Evolutionary conservation across 2,888 invertebrate species (phyloP).

Genomic region (Drosophila affinis): DNA sequence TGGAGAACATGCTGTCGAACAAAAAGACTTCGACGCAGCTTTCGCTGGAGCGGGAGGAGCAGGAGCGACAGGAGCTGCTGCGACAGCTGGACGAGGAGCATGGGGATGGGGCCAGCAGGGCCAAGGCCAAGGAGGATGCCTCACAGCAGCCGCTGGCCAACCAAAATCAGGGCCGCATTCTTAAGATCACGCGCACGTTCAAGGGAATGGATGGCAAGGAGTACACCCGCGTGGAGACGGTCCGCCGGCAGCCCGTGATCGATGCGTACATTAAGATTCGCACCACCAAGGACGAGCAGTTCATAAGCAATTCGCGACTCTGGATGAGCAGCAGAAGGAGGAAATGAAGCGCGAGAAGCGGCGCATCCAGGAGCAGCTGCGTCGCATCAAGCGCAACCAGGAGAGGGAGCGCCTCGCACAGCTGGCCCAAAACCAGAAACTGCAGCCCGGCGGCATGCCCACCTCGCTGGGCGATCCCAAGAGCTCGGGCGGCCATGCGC

Average conservation of each 20-base stretch:
- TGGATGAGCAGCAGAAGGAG: conserved; percentile 98
- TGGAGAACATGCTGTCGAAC: conserved; percentile 98
- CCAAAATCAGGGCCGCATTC: conserved; percentile 87
- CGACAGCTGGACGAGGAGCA: conserved; percentile 95
- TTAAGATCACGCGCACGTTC: conserved; percentile 97
- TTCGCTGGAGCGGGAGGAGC: conserved; percentile 96
- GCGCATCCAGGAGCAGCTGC: conserved; percentile 96
- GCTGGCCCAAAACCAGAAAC: conserved; percentile 82
- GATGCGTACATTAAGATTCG: conserved; percentile 98
- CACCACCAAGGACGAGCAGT: conserved; percentile 96
- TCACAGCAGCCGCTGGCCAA: conserved; percentile 70
- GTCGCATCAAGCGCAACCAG: conserved; percentile 97
- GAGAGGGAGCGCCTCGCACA: conserved; percentile 89
- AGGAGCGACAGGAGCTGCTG: conserved; percentile 95
- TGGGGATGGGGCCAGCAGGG: conserved; percentile 88
- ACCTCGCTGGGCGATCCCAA: conserved; percentile 83
- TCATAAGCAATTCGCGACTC: conserved; percentile 97
- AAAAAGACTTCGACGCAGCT: conserved; percentile 97
- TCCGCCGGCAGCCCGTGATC: conserved; percentile 95
- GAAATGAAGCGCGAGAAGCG: conserved; percentile 99
- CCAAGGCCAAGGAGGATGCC: conserved; percentile 82
- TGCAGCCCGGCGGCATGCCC: conserved; percentile 83
- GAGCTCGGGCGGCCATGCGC: conserved; percentile 80
- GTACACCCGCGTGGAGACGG: conserved; percentile 95
- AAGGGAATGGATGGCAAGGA: conserved; percentile 94